These are phyloP conservation scores for Tipula vernalis DNA, from an alignment of 2,888 invertebrate genomes.

Conservation along the genomic window DNA sequence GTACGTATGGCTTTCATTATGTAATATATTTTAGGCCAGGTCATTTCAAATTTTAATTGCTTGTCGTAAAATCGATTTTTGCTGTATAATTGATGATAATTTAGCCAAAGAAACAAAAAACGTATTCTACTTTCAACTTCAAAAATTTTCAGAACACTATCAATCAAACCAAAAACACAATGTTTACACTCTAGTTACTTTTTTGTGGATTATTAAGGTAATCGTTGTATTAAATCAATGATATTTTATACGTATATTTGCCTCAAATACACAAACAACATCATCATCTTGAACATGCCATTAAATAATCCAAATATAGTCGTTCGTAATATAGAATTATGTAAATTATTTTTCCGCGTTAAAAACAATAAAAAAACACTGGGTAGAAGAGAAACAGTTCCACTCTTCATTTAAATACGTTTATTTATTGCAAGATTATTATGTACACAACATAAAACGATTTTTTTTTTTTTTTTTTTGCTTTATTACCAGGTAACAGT, in stretches of 20 bases:
- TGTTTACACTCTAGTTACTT: not conserved
- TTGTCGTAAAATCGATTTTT: not conserved
- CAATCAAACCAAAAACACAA: not conserved
- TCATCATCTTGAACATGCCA: not conserved
- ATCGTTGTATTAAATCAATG: not conserved
- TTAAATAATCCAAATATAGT: not conserved
- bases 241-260: not conserved
- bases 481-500: not conserved
- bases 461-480: not conserved
- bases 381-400: not conserved
- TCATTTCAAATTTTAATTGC: not conserved
- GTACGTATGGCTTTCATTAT: not conserved
- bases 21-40: not conserved
- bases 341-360: not conserved
- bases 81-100: not conserved
- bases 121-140: not conserved
- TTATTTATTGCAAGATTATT: not conserved
- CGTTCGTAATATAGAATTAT: not conserved
- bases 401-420: not conserved
- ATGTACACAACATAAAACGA: not conserved
- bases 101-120: not conserved
- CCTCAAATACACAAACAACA: not conserved
- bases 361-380: not conserved
- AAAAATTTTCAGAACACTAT: not conserved
- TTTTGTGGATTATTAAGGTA: not conserved